phyloP scores from a whole-genome alignment of 2,888 invertebrate species.

The Chesias legatella region DNA sequence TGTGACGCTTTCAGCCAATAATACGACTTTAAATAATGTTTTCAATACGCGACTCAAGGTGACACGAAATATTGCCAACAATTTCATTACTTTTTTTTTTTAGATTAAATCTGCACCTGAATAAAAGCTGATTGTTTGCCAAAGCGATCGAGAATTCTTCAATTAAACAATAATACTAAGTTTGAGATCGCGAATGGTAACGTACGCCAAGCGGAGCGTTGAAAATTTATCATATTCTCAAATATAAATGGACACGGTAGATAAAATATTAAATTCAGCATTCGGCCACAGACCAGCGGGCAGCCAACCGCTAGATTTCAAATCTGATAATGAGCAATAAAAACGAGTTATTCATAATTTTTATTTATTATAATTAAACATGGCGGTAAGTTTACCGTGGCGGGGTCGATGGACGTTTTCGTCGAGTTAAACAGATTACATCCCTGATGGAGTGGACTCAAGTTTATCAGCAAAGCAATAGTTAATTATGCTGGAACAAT shows the following conservation, averaged over 20 bases:
- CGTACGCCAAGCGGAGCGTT: conserved; percentile 49
- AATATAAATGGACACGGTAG: conserved; percentile 59
- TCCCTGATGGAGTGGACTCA: background rate
- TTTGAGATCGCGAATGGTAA: conserved; percentile 34
- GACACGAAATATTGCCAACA: conserved; percentile 11
- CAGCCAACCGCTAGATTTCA: conserved; percentile 44
- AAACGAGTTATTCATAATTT: conserved; percentile 59
- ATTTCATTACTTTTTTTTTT: conserved; percentile 11
- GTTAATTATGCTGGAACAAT: too few relatives aligned
- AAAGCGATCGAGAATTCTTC: conserved; percentile 14
- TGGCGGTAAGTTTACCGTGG: conserved; percentile 65
- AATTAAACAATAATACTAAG: conserved; percentile 33
- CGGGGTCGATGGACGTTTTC: conserved; percentile 61
- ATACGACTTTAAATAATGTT: conserved; percentile 10
- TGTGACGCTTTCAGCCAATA: conserved; percentile 4
- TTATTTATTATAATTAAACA: conserved; percentile 73
- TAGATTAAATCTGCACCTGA: conserved; percentile 9
- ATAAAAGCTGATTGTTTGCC: conserved; percentile 1
- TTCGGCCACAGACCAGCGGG: conserved; percentile 37
- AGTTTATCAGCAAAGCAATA: too few relatives aligned
- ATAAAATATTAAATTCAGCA: conserved; percentile 58
- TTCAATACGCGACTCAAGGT: conserved; percentile 20
- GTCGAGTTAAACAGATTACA: conserved; percentile 32
- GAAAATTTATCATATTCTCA: conserved; percentile 43
- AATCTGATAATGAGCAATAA: conserved; percentile 58